Percentiles rank a stretch among this genome's conserved stretches.
Conservation (phyloP, 2,113 vertebrate genomes). For the Chinchilla lanigera region DNA sequence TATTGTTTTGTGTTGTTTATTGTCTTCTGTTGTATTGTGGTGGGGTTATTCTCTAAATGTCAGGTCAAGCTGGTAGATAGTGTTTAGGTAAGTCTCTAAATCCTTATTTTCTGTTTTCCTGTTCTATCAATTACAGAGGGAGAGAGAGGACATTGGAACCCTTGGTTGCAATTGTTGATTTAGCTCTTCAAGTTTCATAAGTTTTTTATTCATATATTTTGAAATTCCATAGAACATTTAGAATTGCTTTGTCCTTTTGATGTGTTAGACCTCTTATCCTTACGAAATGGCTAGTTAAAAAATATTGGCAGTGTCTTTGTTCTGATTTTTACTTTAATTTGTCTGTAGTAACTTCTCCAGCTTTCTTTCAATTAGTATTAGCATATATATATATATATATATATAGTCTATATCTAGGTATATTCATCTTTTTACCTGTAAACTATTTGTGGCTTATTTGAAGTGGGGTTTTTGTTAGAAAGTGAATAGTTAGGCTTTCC, state of each 20-base stretch:
- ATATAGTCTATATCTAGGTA: neutral
- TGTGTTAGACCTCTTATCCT: neutral
- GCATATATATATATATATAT: neutral
- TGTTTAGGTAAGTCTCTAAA: neutral
- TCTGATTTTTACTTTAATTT: neutral
- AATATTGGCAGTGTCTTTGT: neutral
- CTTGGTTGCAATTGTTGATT: neutral
- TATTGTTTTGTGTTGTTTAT: neutral
- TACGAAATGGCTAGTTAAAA: neutral
- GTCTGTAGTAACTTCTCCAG: neutral
- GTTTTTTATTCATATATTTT: neutral
- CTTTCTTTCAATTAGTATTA: neutral
- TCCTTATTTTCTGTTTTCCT: neutral
- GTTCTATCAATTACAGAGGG: neutral
- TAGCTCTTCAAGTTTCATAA: neutral
- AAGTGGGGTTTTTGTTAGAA: neutral
- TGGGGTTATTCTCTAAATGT: neutral
- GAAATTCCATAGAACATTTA: neutral
- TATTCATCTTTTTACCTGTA: neutral
- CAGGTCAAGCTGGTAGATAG: neutral
- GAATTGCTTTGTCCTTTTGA: neutral
- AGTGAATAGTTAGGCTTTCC: neutral
- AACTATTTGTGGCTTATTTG: neutral
- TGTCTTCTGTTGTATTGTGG: neutral
- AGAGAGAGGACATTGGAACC: neutral